phyloP scores from a whole-genome alignment of 1,140 invertebrate species.

The Drosophila takahashii region DNA sequence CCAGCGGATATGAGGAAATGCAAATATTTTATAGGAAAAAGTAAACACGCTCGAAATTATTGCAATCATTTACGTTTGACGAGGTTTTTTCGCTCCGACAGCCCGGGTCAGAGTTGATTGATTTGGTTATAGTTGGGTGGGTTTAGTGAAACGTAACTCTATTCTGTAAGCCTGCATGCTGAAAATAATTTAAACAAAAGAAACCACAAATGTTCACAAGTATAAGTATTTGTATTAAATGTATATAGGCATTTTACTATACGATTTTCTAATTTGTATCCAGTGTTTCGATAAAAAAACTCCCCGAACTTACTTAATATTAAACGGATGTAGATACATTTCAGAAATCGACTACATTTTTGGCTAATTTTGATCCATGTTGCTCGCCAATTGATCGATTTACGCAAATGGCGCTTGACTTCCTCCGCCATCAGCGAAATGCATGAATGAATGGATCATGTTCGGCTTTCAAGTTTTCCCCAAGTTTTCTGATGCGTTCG shows the following conservation, averaged over 20 bases:
- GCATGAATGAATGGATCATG: slow-evolving; percentile 51
- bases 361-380: slow-evolving; percentile 10
- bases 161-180: too few relatives aligned
- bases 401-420: slow-evolving; percentile 45
- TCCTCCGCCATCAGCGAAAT: slow-evolving; percentile 18
- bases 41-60: slow-evolving; percentile 45
- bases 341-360: background rate
- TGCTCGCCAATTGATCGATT: slow-evolving; percentile 32
- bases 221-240: background rate
- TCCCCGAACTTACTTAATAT: background rate
- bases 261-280: too few relatives aligned
- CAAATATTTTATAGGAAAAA: slow-evolving; percentile 49
- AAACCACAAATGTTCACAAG: background rate
- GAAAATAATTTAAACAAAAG: background rate
- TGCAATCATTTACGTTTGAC: slow-evolving; percentile 48
- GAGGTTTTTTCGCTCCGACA: slow-evolving; percentile 1
- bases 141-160: background rate
- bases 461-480: slow-evolving; percentile 18
- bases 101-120: slow-evolving; percentile 16
- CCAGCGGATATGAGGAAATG: slow-evolving; percentile 42
- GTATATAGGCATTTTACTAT: too few relatives aligned
- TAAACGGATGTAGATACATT: background rate
- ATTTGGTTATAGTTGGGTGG: slow-evolving; percentile 11
- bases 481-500: slow-evolving; percentile 4
- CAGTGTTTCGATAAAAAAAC: too few relatives aligned